Base-by-base conservation (phyloP, 2,797 vertebrate genomes). In the Hemitrygon akajei region DNA sequence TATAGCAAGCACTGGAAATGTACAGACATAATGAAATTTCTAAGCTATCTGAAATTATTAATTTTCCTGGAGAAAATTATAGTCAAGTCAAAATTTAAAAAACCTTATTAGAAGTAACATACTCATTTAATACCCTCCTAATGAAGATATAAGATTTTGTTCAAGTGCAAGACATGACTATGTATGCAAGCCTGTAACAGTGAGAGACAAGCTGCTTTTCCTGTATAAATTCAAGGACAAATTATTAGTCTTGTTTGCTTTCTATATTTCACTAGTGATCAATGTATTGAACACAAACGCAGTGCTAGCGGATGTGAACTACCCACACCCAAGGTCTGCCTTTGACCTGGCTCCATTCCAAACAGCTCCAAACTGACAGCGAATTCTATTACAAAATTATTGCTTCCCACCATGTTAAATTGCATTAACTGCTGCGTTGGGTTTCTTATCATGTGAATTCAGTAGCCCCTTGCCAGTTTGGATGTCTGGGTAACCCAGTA, bases 161-260 rank as follows among this genome's bases (percentile, higher is more conserved):
- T 69, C 63, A 34, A 89, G 34, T 89, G 86, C 60, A 93, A 93
- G 56, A 71, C 69, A 93, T 58, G 71, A 73, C 73, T 14, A 93
- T 76, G 37, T 93, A 76, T 93, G 76, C 91, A 56, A 30, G 71
- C 40, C 91, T 93, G 91, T 76, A 93, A 93, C 56, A 71, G 91
- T 75, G 73, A 75, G 16, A 93, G 91, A 93, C 69, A 76, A 27
- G 40, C 71, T 93, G 91, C 91, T 93, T 75, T 93, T 93, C 91
- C 71, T 93, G 71, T 93, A 93, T 93, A 93, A 93, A 93, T 93
- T 93, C 91, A 93, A 93, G 91, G 91, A 93, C 91, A 93, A 93
- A 93, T 93, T 76, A 93, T 93, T 93, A 93, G 71, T 93, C 91
- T 93, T 73, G 91, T 76, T 93, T 93, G 91, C 91, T 93, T 93